Evolutionary conservation across 35 echinoderm and acorn worm genomes (phyloP).

Genomic region (Eucidaris tribuloides): DNA sequence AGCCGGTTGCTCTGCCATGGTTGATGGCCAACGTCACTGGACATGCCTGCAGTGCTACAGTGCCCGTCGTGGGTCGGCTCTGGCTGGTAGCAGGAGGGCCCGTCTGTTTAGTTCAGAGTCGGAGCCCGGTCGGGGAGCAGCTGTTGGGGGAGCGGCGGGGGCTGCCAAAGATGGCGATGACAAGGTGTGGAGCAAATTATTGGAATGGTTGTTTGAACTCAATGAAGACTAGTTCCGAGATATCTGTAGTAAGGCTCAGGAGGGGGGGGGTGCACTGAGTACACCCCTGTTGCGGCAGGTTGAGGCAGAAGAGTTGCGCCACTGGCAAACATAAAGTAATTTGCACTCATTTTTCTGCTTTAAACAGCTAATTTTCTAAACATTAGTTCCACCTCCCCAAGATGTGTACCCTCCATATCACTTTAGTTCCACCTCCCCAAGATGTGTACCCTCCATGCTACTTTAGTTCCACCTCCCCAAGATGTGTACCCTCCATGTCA

Average conservation of each 20-base stretch:
- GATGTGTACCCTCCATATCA: too few species aligned
- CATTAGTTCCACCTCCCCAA: too few species aligned
- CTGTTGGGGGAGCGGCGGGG: slow-evolving; percentile 4
- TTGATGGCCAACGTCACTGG: slow-evolving; percentile 94
- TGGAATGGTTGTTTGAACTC: too few species aligned
- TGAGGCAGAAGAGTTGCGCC: too few species aligned
- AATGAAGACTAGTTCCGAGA: neutral
- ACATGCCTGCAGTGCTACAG: slow-evolving; percentile 89
- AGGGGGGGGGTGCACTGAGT: slow-evolving; percentile 4
- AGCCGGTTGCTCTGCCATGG: slow-evolving; percentile 81
- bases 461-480: too few species aligned
- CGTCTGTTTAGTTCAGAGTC: slow-evolving; percentile 22
- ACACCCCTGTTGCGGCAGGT: slow-evolving; percentile 16
- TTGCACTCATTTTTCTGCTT: too few species aligned
- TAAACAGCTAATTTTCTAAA: too few species aligned
- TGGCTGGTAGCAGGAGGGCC: neutral
- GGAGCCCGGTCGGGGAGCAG: slow-evolving; percentile 1
- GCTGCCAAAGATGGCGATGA: neutral
- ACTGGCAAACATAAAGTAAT: too few species aligned
- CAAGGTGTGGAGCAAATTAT: slow-evolving; percentile 19
- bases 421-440: too few species aligned
- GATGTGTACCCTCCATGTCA: too few species aligned
- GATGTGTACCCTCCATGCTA: too few species aligned
- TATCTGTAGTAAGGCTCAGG: neutral
- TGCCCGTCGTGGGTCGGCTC: slow-evolving; percentile 38